Evolutionary conservation across 2,113 vertebrate species (phyloP).

Genomic region (Zosterops borbonicus): DNA sequence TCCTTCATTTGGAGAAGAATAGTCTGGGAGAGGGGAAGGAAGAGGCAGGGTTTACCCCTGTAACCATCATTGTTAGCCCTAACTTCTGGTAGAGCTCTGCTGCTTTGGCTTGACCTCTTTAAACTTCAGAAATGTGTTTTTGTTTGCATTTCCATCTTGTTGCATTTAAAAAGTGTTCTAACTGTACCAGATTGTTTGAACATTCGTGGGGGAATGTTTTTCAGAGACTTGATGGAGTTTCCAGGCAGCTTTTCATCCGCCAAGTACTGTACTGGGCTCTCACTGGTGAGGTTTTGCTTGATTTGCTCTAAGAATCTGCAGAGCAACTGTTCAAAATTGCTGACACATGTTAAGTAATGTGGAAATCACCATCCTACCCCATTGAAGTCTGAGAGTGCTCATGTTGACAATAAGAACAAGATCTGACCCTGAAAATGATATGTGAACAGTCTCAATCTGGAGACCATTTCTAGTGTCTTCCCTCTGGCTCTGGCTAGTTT

Average conservation of each 20-base stretch:
- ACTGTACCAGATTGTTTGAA: neutral
- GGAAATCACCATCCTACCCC: neutral
- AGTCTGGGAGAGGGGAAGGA: conserved; percentile 31
- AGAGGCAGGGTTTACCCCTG: conserved; percentile 15
- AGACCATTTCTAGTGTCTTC: neutral
- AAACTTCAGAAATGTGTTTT: neutral
- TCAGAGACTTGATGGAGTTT: conserved; percentile 7
- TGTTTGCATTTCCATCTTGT: neutral
- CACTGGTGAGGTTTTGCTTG: neutral
- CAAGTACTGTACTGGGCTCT: neutral
- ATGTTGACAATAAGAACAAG: neutral
- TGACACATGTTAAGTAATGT: conserved; percentile 19
- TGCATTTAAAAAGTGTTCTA: neutral
- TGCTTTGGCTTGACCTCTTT: neutral
- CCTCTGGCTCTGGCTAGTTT: neutral
- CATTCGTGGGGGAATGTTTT: neutral
- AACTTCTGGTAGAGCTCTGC: neutral
- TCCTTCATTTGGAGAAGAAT: neutral
- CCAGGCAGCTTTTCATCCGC: neutral
- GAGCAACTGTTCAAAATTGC: conserved; percentile 26
- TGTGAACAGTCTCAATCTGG: neutral
- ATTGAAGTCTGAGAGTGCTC: neutral
- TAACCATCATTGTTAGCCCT: neutral
- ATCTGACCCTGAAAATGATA: neutral
- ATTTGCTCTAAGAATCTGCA: conserved; percentile 11